phyloP scores from a whole-genome alignment of 2,888 invertebrate genomes.

The Agonum fuliginosum region DNA sequence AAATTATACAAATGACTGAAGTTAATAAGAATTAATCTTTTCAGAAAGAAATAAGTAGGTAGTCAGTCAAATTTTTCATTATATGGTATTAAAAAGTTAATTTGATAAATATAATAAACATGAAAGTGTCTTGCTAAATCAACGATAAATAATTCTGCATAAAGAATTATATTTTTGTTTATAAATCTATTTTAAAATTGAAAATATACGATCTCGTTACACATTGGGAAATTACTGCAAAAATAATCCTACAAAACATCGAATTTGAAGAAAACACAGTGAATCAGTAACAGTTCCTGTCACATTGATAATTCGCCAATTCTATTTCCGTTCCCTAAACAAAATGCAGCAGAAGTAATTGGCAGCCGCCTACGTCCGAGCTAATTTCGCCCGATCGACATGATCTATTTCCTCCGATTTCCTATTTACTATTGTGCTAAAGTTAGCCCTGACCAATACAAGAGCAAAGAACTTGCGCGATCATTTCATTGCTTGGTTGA shows the following conservation, averaged over 20 bases:
- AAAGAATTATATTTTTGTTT: too few species aligned
- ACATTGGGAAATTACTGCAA: neutral
- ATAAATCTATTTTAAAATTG: too few species aligned
- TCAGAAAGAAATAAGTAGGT: too few species aligned
- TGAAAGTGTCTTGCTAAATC: too few species aligned
- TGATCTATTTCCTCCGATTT: slow-evolving; percentile 54
- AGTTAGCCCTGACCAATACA: slow-evolving; percentile 55
- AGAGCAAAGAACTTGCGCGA: slow-evolving; percentile 43
- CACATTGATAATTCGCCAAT: slow-evolving; percentile 43
- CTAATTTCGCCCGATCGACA: slow-evolving; percentile 34
- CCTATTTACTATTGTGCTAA: slow-evolving; percentile 59
- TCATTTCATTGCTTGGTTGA: slow-evolving; percentile 19
- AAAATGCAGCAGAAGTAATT: slow-evolving; percentile 3
- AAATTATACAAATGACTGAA: too few species aligned
- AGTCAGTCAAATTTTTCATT: too few species aligned
- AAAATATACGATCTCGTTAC: too few species aligned
- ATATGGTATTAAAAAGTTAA: too few species aligned
- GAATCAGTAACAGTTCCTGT: slow-evolving; percentile 16
- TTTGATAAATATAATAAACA: too few species aligned
- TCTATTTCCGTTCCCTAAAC: neutral
- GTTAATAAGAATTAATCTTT: too few species aligned
- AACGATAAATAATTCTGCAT: too few species aligned
- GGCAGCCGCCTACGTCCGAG: slow-evolving; percentile 7
- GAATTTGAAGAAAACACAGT: neutral
- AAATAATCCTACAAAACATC: too few species aligned